Conservation (phyloP, 2,888 invertebrate species). For the Lissonota sp. region DNA sequence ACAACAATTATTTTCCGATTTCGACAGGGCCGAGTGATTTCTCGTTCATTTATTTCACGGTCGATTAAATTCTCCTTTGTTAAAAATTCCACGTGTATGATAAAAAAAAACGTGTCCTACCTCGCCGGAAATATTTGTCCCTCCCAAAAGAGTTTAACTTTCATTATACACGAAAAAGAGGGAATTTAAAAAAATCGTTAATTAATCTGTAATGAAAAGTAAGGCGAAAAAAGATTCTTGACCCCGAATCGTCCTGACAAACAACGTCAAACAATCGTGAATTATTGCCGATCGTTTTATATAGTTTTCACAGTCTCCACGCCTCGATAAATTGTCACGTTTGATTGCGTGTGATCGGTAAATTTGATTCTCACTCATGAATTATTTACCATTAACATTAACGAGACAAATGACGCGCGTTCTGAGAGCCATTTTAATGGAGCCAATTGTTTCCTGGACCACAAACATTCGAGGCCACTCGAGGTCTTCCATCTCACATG, state of each 20-base stretch:
- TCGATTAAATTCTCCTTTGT: too few relatives aligned
- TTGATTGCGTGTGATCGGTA: conserved; percentile 42
- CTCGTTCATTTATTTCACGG: conserved; percentile 11
- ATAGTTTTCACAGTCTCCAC: conserved; percentile 7
- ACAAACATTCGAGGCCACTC: too few relatives aligned
- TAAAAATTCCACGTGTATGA: too few relatives aligned
- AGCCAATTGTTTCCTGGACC: too few relatives aligned
- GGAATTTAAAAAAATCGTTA: too few relatives aligned
- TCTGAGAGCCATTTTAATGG: too few relatives aligned
- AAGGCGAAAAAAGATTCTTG: conserved; percentile 33
- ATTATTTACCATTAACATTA: too few relatives aligned
- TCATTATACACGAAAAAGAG: not conserved
- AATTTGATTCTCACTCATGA: conserved; percentile 27
- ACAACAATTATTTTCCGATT: not conserved
- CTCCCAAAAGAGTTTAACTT: not conserved
- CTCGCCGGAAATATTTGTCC: not conserved
- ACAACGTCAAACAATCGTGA: conserved; percentile 42
- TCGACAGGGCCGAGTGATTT: conserved; percentile 14
- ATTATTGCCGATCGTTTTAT: conserved; percentile 58
- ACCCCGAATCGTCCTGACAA: conserved; percentile 37
- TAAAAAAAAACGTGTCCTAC: too few relatives aligned
- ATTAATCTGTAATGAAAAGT: too few relatives aligned
- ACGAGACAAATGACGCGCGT: too few relatives aligned
- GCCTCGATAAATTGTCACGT: conserved; percentile 47
- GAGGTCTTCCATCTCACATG: too few relatives aligned